Base-by-base conservation (phyloP, 35 echinoderm and acorn worm species). In the Apostichopus parvimensis region DNA sequence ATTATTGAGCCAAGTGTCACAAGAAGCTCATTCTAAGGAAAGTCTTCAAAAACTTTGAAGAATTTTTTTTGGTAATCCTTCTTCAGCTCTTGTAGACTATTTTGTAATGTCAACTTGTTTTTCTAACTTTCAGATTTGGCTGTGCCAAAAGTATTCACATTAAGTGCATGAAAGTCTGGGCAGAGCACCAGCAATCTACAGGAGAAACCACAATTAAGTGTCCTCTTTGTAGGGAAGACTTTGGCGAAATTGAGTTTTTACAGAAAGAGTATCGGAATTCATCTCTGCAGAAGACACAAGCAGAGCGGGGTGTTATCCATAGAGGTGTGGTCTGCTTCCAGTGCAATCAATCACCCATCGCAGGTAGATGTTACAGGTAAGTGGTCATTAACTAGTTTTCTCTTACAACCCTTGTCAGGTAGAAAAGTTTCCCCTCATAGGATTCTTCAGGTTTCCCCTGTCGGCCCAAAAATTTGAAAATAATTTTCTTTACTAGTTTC, bases 151-250 rank as follows among this genome's bases (percentile, higher is more conserved):
- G 96, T 80, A 95, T 94, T 28, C 96, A 98, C 73, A 98, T 98
- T 79, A 98, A 95, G 80, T 98, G 96, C 91, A 98, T 98, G 96
- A 98, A 98, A 77, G 93, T 98, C 14, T 98, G 96, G 96, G 96
- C 96, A 7, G 96, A 98, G 24, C 96, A 98, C 92, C 96, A 98
- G 91, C 91, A 91, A 57, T 98, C 96, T 15, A 94, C 94, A 0
- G 96, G 96, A 53, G 96, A 98, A 79, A 84, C 86, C 1, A 82
- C 93, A 57, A 92, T 98, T 45, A 85, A 92, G 52, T 98, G 96
- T 24, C 96, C 96, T 9, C 94, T 98, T 6, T 98, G 96, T 56
- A 61, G 96, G 13, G 96, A 98, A 80, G 92, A 98, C 82, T 98
- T 94, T 75, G 96, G 96, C 15, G 90, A 95, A 83, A 87, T 98